Base-by-base conservation (phyloP, 2,113 vertebrate genomes). In the Regulus satrapa region DNA sequence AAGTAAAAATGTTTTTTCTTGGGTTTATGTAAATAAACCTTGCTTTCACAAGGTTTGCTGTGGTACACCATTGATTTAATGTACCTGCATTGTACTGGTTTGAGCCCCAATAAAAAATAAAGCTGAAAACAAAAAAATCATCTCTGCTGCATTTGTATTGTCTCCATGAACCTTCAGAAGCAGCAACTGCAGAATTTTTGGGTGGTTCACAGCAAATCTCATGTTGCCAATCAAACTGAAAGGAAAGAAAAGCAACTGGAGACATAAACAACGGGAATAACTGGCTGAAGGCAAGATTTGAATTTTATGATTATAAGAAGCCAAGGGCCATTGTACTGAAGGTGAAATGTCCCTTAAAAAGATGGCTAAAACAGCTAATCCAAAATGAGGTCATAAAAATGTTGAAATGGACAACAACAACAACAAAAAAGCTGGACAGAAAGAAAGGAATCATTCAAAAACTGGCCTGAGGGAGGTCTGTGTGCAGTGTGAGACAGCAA, bases 301-400 rank as follows among this genome's bases (percentile, higher is more conserved):
- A 94, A 72, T 94, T 72, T 91, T 89, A 38, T 29, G 88, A 95
- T 82, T 93, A 93, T 80, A 86, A 91, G 79, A 92, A 96, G 45
- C n/a, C 59, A 82, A 79, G 48, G 58, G n/a, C 36, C 93, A 56
- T 84, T 68, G 64, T 52, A 41, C 34, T 94, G 64, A 82, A 68
- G 91, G 95, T 93, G 95, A 91, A 97, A 64, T 23, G 43, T 58
- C 59, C 72, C 29, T 64, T 66, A 58, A 78, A 97, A 96, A 84
- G 48, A 17, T 81, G 45, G 12, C 58, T 55, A 59, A 75, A 89
- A 41, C 72, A 88, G 34, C 55, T 78, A 71, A 83, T 83, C 58
- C 63, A 45, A 89, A 84, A 54, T 64, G 55, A 95, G 72, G 75
- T 88, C 68, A 75, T 92, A 83, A 86, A 94, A 96, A 85, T 23